These are phyloP conservation scores for Axea sp. DNA, from an alignment of 2,888 invertebrate genomes.

Conservation along the genomic window DNA sequence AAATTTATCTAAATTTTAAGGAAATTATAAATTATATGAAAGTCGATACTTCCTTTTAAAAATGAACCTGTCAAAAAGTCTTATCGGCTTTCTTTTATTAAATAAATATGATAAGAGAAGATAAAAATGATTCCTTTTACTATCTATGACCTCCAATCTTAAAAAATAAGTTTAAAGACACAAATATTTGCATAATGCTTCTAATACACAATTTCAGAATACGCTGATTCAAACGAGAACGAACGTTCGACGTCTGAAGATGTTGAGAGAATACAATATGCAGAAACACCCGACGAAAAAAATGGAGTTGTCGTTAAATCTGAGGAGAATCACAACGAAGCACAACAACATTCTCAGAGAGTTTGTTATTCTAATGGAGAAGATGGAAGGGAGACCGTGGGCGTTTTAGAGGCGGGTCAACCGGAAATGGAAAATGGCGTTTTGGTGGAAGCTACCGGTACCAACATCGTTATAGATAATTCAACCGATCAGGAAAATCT, in stretches of 20 bases:
- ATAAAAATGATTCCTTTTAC: slow-evolving; percentile 37
- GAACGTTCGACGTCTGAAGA: slow-evolving; percentile 38
- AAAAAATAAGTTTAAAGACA: no score
- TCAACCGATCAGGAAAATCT: slow-evolving; percentile 63
- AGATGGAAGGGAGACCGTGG: slow-evolving; percentile 75
- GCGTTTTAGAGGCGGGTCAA: slow-evolving; percentile 78
- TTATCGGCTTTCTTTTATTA: not conserved
- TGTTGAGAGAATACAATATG: slow-evolving; percentile 37
- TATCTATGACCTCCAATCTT: no score
- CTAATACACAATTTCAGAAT: no score
- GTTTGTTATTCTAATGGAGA: slow-evolving; percentile 66
- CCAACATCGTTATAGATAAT: slow-evolving; percentile 64
- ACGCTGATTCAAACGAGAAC: slow-evolving; percentile 38
- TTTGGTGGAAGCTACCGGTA: slow-evolving; percentile 67
- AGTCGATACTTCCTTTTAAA: slow-evolving; percentile 32
- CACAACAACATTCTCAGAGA: slow-evolving; percentile 65
- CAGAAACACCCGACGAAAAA: slow-evolving; percentile 49
- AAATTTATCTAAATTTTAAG: slow-evolving; percentile 16
- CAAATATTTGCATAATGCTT: no score
- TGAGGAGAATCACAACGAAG: slow-evolving; percentile 48
- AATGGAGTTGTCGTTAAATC: slow-evolving; percentile 54
- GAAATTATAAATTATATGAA: slow-evolving; percentile 18
- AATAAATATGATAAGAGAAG: slow-evolving; percentile 17
- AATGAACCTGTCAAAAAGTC: slow-evolving; percentile 39
- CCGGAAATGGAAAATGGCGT: slow-evolving; percentile 78